phyloP scores from a whole-genome alignment of 2,113 vertebrate genomes.

The Ellobius talpinus region DNA sequence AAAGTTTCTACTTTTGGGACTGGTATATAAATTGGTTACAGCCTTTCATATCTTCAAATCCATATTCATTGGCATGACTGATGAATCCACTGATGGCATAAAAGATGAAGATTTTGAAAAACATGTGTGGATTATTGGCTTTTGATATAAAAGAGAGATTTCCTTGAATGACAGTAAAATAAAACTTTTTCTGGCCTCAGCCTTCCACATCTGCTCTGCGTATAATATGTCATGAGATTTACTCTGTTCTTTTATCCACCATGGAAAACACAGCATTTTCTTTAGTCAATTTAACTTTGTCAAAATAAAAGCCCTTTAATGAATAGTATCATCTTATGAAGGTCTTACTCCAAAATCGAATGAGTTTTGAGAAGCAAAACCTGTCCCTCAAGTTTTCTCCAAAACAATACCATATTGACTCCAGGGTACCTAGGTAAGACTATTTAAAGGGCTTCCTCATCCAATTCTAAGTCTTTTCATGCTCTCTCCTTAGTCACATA shows the following conservation, averaged over 20 bases:
- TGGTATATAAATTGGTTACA: conserved; percentile 68
- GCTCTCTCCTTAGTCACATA: background rate
- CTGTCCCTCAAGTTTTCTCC: background rate
- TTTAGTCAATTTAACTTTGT: conserved; percentile 57
- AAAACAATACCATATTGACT: conserved; percentile 42
- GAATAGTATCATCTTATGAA: conserved; percentile 62
- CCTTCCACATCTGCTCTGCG: conserved; percentile 49
- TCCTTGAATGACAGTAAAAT: conserved; percentile 67
- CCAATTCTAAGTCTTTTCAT: background rate
- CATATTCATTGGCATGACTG: conserved; percentile 51
- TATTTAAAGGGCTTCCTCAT: conserved; percentile 1
- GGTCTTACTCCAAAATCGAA: conserved; percentile 54
- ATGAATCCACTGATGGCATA: conserved; percentile 47
- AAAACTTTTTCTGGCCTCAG: conserved; percentile 56
- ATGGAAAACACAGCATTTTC: conserved; percentile 60
- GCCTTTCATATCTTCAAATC: conserved; percentile 65
- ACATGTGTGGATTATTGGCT: conserved; percentile 64
- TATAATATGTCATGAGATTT: conserved; percentile 65
- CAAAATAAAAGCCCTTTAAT: conserved; percentile 62
- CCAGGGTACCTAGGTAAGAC: background rate
- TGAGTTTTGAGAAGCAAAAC: conserved; percentile 46
- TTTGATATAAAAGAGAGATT: conserved; percentile 71
- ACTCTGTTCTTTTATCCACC: conserved; percentile 23
- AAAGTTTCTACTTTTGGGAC: conserved; percentile 55
- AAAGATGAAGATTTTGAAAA: conserved; percentile 71